phyloP scores from a whole-genome alignment of 53 echinoderm and acorn worm genomes.

The Arbacia lixula region DNA sequence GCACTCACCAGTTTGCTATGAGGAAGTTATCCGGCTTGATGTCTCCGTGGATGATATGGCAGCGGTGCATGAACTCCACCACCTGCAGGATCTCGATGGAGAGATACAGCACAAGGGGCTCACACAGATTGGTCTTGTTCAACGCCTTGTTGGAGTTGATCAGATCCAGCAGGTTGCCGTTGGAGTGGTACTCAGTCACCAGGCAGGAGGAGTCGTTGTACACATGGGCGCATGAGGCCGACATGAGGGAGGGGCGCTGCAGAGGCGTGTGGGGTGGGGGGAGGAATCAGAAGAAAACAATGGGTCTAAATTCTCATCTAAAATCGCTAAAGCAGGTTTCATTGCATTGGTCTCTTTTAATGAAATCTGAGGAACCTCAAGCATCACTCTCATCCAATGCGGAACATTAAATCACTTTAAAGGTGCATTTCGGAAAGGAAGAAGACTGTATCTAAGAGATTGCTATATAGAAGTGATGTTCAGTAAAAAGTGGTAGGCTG shows the following conservation, averaged over 20 bases:
- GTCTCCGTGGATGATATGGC: conserved; percentile 90
- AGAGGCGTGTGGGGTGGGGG: not conserved
- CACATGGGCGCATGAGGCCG: conserved; percentile 60
- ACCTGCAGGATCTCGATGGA: conserved; percentile 86
- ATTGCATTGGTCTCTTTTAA: too few species aligned
- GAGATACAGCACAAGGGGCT: conserved; percentile 67
- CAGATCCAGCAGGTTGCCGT: conserved; percentile 75
- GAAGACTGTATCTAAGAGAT: too few species aligned
- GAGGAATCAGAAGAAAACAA: too few species aligned
- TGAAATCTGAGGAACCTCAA: too few species aligned
- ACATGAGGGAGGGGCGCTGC: conserved; percentile 78
- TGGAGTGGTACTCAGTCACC: conserved; percentile 62
- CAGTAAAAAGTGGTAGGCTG: too few species aligned
- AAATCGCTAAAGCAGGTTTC: too few species aligned
- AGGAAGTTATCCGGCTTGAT: conserved; percentile 96
- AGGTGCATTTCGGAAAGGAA: too few species aligned
- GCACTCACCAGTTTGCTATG: too few species aligned
- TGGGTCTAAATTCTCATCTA: too few species aligned
- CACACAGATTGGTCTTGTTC: conserved; percentile 39
- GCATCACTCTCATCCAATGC: too few species aligned
- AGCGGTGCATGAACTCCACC: conserved; percentile 80
- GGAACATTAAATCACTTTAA: too few species aligned
- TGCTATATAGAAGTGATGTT: too few species aligned
- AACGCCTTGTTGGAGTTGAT: conserved; percentile 44
- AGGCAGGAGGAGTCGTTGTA: conserved; percentile 66